These are phyloP conservation scores for Bombus confusus DNA, from an alignment of 1,140 invertebrate species.

Conservation along the genomic window DNA sequence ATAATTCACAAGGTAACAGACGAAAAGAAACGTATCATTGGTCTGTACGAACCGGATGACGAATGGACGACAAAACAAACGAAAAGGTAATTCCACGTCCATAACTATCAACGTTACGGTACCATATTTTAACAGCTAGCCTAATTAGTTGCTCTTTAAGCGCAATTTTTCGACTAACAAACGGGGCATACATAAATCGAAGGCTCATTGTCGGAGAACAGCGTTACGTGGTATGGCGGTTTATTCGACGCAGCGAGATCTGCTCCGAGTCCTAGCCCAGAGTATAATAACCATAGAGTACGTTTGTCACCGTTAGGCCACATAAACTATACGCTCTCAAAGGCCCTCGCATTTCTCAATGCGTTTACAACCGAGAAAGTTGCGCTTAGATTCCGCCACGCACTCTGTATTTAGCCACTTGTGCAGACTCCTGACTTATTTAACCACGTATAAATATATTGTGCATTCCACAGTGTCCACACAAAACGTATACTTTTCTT, in stretches of 20 bases:
- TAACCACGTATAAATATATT: neutral
- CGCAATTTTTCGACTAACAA: neutral
- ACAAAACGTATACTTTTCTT: neutral
- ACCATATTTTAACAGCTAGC: no score
- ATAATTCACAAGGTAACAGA: neutral
- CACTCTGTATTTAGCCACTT: neutral
- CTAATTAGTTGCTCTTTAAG: neutral
- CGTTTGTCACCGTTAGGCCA: slow-evolving; percentile 6
- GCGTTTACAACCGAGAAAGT: slow-evolving; percentile 1
- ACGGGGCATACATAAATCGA: neutral
- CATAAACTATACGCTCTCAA: neutral
- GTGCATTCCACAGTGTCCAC: neutral
- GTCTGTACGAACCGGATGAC: neutral
- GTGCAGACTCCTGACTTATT: neutral
- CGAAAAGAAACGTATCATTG: neutral
- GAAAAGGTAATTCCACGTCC: neutral
- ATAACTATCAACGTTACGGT: no score
- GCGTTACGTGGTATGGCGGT: neutral
- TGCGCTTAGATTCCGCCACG: neutral
- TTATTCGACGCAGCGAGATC: neutral
- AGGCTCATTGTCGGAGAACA: neutral
- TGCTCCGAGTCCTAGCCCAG: neutral
- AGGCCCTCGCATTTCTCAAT: slow-evolving; percentile 1
- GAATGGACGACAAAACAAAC: neutral
- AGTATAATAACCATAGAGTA: slow-evolving; percentile 7